Evolutionary conservation across 1,140 invertebrate genomes (phyloP), one percentile per base, ranked within the genome.

Genomic region (Drusus annulatus): DNA sequence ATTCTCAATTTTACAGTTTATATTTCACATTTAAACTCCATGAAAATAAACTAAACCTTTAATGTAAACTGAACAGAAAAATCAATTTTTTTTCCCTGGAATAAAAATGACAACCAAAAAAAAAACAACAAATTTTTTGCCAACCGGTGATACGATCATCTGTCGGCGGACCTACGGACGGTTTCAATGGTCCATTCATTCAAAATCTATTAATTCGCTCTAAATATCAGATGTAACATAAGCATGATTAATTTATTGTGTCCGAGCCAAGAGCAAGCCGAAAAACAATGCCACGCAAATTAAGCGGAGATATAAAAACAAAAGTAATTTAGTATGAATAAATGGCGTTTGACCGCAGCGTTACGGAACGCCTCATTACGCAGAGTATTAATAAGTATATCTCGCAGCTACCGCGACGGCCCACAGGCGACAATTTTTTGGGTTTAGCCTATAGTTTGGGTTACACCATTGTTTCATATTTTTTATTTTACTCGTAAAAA

Each of bases 181-280:
- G 8, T 54, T 54, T 71, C 54, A 71, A 71, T 52, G 68, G 17
- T 28, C 45, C 68, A 51, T 71, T 71, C 68, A 71, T 71, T 71
- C 68, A 71, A 71, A 54, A 45, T 13, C 36, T 45, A 51, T 71
- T 71, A 19, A 71, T 71, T 71, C 54, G 68, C 50, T 52, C 19
- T 19, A 28, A n/a, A 65, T 31, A 65, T 65, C 25, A 28, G 28
- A 65, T 45, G n/a, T 31, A 25, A 25, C 60, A 63, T 65, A 10
- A 4, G 62, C 25, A 17, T 31, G 62, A 65, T 65, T n/a, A 65
- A 65, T 45, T 45, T 45, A 45, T 65, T 65, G 62, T 16, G 21
- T 13, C 13, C 62, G 62, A 28, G 21, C 21, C 62, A 65, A 65
- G 62, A 28, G n/a, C 23, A 31, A 8, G 10, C 2, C 62, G 21